Evolutionary conservation across 2,113 vertebrate genomes (phyloP).

Genomic region (Neolamprologus brichardi): DNA sequence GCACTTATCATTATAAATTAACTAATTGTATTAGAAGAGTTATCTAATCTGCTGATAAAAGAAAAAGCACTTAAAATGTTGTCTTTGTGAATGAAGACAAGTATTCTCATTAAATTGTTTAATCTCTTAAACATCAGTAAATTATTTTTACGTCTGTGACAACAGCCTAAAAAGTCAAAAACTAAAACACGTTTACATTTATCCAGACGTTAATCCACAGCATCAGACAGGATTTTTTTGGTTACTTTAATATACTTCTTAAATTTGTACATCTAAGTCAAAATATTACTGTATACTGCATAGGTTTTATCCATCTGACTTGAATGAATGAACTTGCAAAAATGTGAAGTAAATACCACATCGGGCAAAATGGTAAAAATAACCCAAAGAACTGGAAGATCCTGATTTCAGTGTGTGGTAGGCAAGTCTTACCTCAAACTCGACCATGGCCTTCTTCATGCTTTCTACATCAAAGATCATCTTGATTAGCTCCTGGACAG

Average conservation of each 20-base stretch:
- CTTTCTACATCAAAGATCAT: slow-evolving; percentile 97
- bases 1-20: background rate
- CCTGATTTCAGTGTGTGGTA: background rate
- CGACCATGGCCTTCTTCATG: slow-evolving; percentile 99
- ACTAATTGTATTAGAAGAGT: background rate
- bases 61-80: background rate
- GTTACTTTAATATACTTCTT: background rate
- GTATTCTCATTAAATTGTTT: background rate
- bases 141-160: background rate
- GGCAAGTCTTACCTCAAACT: slow-evolving; percentile 82
- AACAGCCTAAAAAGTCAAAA: background rate
- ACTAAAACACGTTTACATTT: background rate
- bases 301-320: background rate
- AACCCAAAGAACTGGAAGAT: background rate
- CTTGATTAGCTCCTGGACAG: slow-evolving; percentile 91
- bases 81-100: background rate
- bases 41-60: background rate
- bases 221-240: background rate
- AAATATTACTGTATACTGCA: background rate
- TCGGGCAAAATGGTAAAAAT: background rate
- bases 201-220: background rate
- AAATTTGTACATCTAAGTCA: background rate
- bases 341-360: background rate
- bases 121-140: background rate
- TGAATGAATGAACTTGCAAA: background rate